Evolutionary conservation across 2,113 vertebrate species (phyloP).

Genomic region (Ceuthmochares aereus): DNA sequence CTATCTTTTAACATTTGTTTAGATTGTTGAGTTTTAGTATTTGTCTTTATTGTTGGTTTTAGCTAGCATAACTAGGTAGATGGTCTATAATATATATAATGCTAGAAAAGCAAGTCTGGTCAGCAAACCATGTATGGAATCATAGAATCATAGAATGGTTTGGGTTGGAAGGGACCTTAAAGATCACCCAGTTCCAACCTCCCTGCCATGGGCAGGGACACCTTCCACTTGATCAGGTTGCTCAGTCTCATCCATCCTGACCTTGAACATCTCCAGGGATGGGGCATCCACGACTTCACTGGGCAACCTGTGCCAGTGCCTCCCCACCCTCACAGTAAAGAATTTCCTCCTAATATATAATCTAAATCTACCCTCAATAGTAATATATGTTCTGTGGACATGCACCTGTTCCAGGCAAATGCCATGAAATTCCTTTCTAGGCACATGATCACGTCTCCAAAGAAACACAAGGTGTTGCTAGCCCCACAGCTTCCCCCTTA

Average conservation of each 20-base stretch:
- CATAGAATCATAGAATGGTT: no score
- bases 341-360: no score
- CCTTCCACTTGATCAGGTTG: no score
- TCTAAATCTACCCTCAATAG: no score
- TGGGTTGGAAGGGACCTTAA: no score
- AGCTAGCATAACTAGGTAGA: not conserved
- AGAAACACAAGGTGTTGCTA: not conserved
- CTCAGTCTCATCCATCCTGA: no score
- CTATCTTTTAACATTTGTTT: not conserved
- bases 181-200: no score
- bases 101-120: not conserved
- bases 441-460: not conserved
- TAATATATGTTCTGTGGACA: not conserved
- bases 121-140: not conserved
- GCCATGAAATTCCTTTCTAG: not conserved
- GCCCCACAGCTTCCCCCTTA: not conserved
- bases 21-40: not conserved
- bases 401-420: not conserved
- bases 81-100: not conserved
- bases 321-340: no score
- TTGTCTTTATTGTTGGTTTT: not conserved
- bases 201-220: no score
- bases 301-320: no score
- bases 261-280: no score
- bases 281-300: no score